Conservation (phyloP, 2,113 vertebrate genomes). For the Cyprinodon brontotheroides region DNA sequence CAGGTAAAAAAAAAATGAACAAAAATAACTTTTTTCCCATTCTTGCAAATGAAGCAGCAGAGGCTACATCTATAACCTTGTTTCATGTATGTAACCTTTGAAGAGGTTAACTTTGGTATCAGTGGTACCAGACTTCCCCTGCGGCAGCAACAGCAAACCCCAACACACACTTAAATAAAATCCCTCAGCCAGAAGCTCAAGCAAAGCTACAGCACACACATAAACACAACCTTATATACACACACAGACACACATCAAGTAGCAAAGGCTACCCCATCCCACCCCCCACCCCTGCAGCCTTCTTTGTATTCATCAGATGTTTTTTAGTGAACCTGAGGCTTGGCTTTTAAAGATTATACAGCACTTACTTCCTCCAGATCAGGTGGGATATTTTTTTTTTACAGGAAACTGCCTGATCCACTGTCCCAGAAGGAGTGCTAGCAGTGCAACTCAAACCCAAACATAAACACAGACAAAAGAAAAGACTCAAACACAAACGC, state of each 20-base stretch:
- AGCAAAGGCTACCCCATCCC: slow-evolving; percentile 15
- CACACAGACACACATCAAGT: slow-evolving; percentile 16
- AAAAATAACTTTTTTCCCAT: not conserved
- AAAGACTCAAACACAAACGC: slow-evolving; percentile 26
- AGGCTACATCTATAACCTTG: slow-evolving; percentile 26
- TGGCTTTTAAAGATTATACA: slow-evolving; percentile 72
- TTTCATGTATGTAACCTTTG: slow-evolving; percentile 56
- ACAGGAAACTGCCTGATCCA: slow-evolving; percentile 76
- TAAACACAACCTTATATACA: slow-evolving; percentile 22
- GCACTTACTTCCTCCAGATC: slow-evolving; percentile 58
- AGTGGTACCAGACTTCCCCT: slow-evolving; percentile 59
- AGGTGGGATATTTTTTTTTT: slow-evolving; percentile 57
- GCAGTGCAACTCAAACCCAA: slow-evolving; percentile 61
- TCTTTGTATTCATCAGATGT: slow-evolving; percentile 72
- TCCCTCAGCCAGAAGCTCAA: slow-evolving; percentile 26
- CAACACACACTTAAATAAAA: slow-evolving; percentile 34
- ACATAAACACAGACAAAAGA: slow-evolving; percentile 56
- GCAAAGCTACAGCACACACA: slow-evolving; percentile 29
- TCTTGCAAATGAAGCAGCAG: slow-evolving; percentile 1
- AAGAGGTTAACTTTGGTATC: slow-evolving; percentile 69
- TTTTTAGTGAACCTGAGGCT: slow-evolving; percentile 64
- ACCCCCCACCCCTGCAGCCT: slow-evolving; percentile 40
- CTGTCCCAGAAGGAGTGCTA: slow-evolving; percentile 67
- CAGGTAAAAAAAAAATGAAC: slow-evolving; percentile 7
- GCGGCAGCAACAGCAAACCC: slow-evolving; percentile 51